Evolutionary conservation across 1,140 invertebrate genomes (phyloP), one percentile per base, ranked within the genome.

Genomic region (Drosophila seguyi): DNA sequence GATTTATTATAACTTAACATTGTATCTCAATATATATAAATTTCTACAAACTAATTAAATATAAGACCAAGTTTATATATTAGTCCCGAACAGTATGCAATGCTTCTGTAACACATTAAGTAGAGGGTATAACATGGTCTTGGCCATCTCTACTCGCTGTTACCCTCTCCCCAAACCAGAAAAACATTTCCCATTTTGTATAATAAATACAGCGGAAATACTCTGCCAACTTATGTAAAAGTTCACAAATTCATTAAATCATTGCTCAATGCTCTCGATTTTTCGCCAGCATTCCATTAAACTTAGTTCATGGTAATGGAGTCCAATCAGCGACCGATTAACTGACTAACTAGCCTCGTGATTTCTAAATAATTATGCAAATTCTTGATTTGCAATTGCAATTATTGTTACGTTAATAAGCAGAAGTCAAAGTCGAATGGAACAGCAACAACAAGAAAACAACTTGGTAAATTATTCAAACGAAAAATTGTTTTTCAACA

Each of bases 291-390:
- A 76, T 76, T 76, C 63, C 73, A 55, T 67, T 76, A 36, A 52
- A 58, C 55, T 76, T 67, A 53, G 61, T 45, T 76, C 55, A 76
- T 47, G 73, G 41, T 67, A 68, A 74, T 74, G 14, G 34, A 20
- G n/a, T 34, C 31, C 75, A 78, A 68, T 78, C 75, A 78, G 38
- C 29, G 44, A 25, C 34, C 78, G 48, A 62, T 82, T 81, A 87
- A 75, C 61, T 71, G 78, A 90, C 45, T 81, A 84, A 88, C 71
- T 84, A 85, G 80, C 86, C 85, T 90, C 81, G 85, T 81, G 85
- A 90, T 90, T 90, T 90, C 85, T 90, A 90, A 79, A 90, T 81
- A 85, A 90, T 90, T 90, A 90, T 90, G 81, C 85, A 90, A 84
- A 90, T 90, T 90, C 83, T 52, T 16, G 62, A 58, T 75, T 75